phyloP scores from a whole-genome alignment of 2,113 vertebrate species.

The Paedocypris sp. region DNA sequence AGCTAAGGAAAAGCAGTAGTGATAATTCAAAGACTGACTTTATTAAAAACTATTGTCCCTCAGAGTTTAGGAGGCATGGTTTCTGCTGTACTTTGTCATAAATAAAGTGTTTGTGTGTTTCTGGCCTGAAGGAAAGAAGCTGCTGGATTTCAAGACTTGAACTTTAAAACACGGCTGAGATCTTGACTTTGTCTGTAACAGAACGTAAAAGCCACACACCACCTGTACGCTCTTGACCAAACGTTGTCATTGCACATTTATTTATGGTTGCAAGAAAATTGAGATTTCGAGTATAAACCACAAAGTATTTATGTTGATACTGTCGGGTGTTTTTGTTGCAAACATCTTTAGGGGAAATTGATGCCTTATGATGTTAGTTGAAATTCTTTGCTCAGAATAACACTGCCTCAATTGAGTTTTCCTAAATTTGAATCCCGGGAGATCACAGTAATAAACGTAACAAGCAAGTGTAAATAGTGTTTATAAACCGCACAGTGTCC shows the following conservation, averaged over 20 bases:
- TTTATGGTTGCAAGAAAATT: constrained; percentile 6
- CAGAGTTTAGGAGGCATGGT: too few species aligned
- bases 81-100: too few species aligned
- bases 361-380: constrained; percentile 28
- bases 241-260: constrained; percentile 24
- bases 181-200: too few species aligned
- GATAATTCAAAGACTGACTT: too few species aligned
- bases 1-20: too few species aligned
- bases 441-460: constrained; percentile 31
- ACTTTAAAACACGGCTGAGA: too few species aligned
- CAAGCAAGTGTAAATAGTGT: constrained; percentile 59
- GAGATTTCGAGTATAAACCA: neutral
- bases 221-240: neutral
- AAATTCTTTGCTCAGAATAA: neutral
- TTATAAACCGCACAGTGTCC: constrained; percentile 51
- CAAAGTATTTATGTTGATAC: constrained; percentile 11
- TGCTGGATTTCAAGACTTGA: too few species aligned
- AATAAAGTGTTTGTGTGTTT: too few species aligned
- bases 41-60: too few species aligned
- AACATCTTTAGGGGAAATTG: constrained; percentile 12
- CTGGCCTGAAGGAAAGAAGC: too few species aligned
- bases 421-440: constrained; percentile 29
- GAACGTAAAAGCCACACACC: too few species aligned
- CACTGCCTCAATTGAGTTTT: constrained; percentile 22
- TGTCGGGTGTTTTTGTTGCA: constrained; percentile 2